A percentile compares a stretch with the other conserved stretches of the same genome.
Evolutionary conservation across 2,113 vertebrate genomes (phyloP).

Genomic region (Semnornis frantzii): DNA sequence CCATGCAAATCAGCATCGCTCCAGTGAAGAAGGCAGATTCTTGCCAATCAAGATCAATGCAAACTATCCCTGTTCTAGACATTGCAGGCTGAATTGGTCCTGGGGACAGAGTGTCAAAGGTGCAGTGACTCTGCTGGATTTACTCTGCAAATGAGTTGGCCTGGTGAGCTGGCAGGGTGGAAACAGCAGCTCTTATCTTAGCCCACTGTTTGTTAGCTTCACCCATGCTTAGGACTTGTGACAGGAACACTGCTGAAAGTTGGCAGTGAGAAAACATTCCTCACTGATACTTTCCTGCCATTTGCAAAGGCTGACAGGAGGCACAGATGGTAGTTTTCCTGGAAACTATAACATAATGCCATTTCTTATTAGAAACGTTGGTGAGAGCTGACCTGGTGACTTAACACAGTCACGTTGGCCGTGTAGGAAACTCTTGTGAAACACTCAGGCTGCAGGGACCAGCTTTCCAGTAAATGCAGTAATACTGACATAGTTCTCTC

Average conservation of each 20-base stretch:
- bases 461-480: slow-evolving; percentile 38
- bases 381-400: neutral
- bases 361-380: slow-evolving; percentile 21
- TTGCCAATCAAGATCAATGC: neutral
- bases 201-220: neutral
- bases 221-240: neutral
- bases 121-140: neutral
- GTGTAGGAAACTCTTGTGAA: slow-evolving; percentile 14
- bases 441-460: neutral
- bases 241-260: neutral
- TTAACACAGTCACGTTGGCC: neutral
- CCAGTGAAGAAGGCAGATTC: neutral
- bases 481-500: neutral
- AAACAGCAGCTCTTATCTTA: neutral
- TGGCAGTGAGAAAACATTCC: neutral
- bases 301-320: slow-evolving; percentile 31
- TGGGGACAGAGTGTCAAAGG: neutral
- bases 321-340: slow-evolving; percentile 54
- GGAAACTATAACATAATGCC: neutral
- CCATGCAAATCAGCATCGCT: neutral
- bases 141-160: neutral
- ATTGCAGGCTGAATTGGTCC: neutral
- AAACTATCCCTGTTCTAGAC: neutral
- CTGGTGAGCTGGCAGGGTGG: neutral
- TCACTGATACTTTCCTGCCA: slow-evolving; percentile 4